A percentile compares a stretch with the other conserved stretches of the same genome.
Evolutionary conservation across 2,797 vertebrate genomes (phyloP).

Genomic region (Leucoraja ocellata): DNA sequence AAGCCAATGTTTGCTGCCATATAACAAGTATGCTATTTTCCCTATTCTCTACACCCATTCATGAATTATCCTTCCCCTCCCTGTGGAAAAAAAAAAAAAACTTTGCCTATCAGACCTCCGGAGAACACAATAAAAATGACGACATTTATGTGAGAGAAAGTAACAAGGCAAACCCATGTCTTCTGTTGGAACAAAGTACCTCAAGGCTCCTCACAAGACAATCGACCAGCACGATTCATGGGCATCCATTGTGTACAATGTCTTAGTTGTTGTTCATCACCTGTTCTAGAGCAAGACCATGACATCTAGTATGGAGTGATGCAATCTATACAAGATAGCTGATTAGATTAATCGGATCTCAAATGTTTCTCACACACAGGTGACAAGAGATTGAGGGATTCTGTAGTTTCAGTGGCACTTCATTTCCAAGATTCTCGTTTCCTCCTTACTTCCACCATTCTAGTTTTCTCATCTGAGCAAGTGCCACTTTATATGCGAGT

Average conservation of each 20-base stretch:
- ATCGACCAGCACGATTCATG: neutral
- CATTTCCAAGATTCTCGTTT: too few relatives aligned
- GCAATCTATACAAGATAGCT: too few relatives aligned
- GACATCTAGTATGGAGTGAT: too few relatives aligned
- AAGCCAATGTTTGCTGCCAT: neutral
- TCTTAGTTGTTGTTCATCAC: too few relatives aligned
- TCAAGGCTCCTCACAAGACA: neutral
- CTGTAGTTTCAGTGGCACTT: too few relatives aligned
- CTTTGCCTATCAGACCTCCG: neutral
- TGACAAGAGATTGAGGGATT: too few relatives aligned
- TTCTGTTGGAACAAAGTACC: neutral
- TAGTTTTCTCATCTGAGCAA: too few relatives aligned
- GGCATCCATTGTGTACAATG: neutral
- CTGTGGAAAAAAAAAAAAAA: neutral
- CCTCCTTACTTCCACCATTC: too few relatives aligned
- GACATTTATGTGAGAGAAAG: neutral
- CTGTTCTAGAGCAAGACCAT: too few relatives aligned
- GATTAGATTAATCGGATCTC: too few relatives aligned
- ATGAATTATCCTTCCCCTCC: neutral
- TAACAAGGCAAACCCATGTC: neutral
- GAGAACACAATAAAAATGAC: neutral
- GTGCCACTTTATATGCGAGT: too few relatives aligned
- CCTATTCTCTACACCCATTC: neutral
- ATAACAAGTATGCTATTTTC: neutral
- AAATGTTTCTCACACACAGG: too few relatives aligned